Base-by-base conservation (phyloP, 2,888 invertebrate species). In the Aphidoletes aphidimyza region DNA sequence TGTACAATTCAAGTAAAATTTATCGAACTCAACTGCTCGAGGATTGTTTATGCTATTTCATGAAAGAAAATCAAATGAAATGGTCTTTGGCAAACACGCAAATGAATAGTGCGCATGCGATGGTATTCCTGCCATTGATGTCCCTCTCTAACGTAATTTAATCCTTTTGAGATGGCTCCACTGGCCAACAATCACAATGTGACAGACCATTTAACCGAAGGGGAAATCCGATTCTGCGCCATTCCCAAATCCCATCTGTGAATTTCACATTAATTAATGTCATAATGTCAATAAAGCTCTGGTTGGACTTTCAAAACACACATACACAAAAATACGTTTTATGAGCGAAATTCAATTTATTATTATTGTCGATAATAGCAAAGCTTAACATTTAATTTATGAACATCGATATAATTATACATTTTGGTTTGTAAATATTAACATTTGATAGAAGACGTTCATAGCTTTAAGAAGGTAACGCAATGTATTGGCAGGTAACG, bases 341-440 rank as follows among this genome's bases (percentile, higher is more conserved):
- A n/a, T n/a, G n/a, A n/a, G n/a, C n/a, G n/a, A n/a, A n/a, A n/a
- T n/a, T n/a, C n/a, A n/a, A n/a, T n/a, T n/a, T n/a, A 54, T 22
- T 54, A 5, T 1, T 22, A 14, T 54, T 47, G 47, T 47, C 9
- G 54, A 54, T 54, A 14, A 22, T 54, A 22, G n/a, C 47, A 47
- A 47, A 47, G 47, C n/a, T n/a, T n/a, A n/a, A n/a, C 47, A 47
- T 22, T 69, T 69, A 17, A 30, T 69, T 69, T n/a, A n/a, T 69
- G 69, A 69, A 69, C 17, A 54, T 54, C 22, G 22, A 54, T 22
- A 54, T n/a, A 54, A n/a, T n/a, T n/a, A n/a, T n/a, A n/a, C n/a
- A n/a, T n/a, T 47, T 17, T 14, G 2, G 2, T 47, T 47, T 14
- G 5, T 26, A 54, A 69, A 69, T n/a, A 69, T 69, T 11, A 69